phyloP scores from a whole-genome alignment of 2,888 invertebrate species.

The Scrobipalpa atriplicella region DNA sequence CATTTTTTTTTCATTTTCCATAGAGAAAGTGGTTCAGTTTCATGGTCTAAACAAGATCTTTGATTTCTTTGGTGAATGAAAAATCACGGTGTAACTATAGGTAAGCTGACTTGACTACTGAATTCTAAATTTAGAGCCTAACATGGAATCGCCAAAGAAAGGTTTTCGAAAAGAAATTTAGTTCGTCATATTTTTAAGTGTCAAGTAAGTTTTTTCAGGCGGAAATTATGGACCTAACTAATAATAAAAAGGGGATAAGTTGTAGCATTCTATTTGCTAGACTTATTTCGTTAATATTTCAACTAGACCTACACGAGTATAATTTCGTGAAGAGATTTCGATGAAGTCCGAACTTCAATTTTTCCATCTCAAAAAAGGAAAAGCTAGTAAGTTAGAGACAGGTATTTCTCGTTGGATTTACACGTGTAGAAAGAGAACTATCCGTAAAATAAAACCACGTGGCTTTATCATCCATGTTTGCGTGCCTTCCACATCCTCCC shows the following conservation, averaged over 20 bases:
- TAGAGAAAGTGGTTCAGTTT: too few species aligned
- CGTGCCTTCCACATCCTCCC: too few species aligned
- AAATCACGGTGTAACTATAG: too few species aligned
- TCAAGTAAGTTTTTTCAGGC: background rate
- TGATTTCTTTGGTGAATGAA: too few species aligned
- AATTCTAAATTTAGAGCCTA: background rate
- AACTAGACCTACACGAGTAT: background rate
- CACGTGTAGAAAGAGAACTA: too few species aligned
- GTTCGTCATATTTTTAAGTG: background rate
- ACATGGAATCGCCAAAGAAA: background rate
- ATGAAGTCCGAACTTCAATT: background rate
- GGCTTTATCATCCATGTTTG: too few species aligned
- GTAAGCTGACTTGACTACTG: too few species aligned
- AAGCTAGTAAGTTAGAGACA: too few species aligned
- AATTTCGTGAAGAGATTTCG: background rate
- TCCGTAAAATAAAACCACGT: too few species aligned
- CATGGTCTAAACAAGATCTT: too few species aligned
- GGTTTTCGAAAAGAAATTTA: background rate
- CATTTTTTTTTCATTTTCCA: too few species aligned
- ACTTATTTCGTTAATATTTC: background rate
- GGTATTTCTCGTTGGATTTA: too few species aligned
- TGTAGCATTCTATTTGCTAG: background rate
- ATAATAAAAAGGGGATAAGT: background rate
- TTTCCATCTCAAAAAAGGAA: background rate
- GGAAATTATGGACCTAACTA: background rate